Evolutionary conservation across 2,113 vertebrate genomes (phyloP), one percentile per base, ranked within the genome.

Genomic region (Silurus glanis): DNA sequence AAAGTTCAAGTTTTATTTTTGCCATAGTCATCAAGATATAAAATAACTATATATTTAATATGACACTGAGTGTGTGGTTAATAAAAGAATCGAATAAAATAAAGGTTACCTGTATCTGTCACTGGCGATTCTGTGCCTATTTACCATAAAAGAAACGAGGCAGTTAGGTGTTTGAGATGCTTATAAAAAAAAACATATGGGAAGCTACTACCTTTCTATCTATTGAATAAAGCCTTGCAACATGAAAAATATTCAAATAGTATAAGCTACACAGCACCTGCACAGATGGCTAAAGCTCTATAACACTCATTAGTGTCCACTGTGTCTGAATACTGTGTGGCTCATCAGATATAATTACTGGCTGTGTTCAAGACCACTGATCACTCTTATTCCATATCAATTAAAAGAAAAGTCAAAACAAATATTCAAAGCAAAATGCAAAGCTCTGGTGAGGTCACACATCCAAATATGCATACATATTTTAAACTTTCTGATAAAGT

Each of bases 51-150:
- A 56, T 59, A 23, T 56, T 17, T 7, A 55, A 25, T 55, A 49
- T 55, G 13, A 23, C 2, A 25, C 6, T 78, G 9, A 14, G 23
- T 55, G 25, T 55, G 1, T 55, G 49, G 62, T 23, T 74, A 37
- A 37, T 37, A 37, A 37, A 37, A 37, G 37, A 37, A 37, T 84
- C 37, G 8, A 55, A 66, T 37, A 62, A 47, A 59, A 67, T 2
- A 1, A 25, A 13, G 56, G 71, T 93, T 96, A 97, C 96, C 96
- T 96, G 96, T 94, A 91, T 97, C 96, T 88, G 93, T 91, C 89
- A 94, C 94, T 51, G 95, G 93, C 82, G 94, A 95, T 89, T 96
- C 96, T 90, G 94, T 92, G 23, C 96, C 96, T 97, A 90, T 82
- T 37, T 37, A 90, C 37, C 81, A n/a, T 71, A 53, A 45, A 85